A percentile compares a stretch with the other conserved stretches of the same genome.
phyloP scores from a whole-genome alignment of 2,888 invertebrate genomes.

The Xestia ashworthii region DNA sequence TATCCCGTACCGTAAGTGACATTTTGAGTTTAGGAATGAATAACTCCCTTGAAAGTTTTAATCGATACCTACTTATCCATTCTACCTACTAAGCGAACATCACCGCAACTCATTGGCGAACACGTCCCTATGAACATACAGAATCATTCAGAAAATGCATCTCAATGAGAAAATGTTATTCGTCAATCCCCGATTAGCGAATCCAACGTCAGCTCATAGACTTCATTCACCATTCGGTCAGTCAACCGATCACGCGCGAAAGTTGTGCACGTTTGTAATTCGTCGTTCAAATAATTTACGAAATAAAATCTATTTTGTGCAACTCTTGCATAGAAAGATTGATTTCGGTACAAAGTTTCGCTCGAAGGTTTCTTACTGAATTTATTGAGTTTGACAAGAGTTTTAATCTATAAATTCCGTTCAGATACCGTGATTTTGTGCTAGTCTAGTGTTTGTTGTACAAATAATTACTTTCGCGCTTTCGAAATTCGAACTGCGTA shows the following conservation, averaged over 20 bases:
- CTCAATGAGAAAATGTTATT: conserved; percentile 12
- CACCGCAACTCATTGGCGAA: background rate
- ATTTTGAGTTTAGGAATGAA: no score
- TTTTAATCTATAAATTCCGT: conserved; percentile 11
- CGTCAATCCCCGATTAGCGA: conserved; percentile 41
- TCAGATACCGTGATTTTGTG: conserved; percentile 31
- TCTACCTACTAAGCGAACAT: background rate
- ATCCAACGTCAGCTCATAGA: conserved; percentile 35
- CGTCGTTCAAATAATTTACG: conserved; percentile 71
- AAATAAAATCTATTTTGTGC: conserved; percentile 72
- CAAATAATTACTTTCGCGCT: conserved; percentile 66
- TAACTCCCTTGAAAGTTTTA: background rate
- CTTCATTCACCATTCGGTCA: conserved; percentile 69
- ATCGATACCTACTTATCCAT: background rate
- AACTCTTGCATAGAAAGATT: conserved; percentile 67
- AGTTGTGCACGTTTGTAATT: conserved; percentile 74
- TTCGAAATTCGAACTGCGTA: conserved; percentile 62
- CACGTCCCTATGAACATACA: background rate
- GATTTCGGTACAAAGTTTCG: conserved; percentile 47
- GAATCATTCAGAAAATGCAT: conserved; percentile 23
- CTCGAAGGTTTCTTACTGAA: conserved; percentile 17
- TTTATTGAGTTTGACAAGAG: conserved; percentile 13
- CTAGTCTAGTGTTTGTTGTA: conserved; percentile 33
- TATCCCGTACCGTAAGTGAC: no score
- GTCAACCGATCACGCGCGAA: conserved; percentile 81